Evolutionary conservation across 2,797 vertebrate genomes (phyloP), one percentile per base, ranked within the genome.

Genomic region (Smutsia gigantea): DNA sequence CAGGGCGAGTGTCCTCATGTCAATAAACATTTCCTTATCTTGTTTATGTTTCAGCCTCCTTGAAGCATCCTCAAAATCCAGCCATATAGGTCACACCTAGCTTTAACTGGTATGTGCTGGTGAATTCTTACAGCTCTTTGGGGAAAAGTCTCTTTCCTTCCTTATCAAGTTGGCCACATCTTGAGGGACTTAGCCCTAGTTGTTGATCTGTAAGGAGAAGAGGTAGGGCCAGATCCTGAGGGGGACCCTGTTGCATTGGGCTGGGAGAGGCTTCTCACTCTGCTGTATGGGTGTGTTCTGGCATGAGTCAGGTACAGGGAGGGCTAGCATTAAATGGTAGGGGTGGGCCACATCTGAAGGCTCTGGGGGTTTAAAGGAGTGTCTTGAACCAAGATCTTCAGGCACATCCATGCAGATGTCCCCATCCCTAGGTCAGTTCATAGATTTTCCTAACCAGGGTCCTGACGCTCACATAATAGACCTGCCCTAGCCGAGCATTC

Each of bases 221-320:
- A 86, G 18, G 51, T 61, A 1, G 39, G 19, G 12, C 53, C 27
- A 82, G 49, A 82, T 49, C 21, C 3, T 66, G 68, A 74, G 29
- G 9, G 49, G 23, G 2, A 2, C 25, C 13, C 63, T 14, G 1
- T 29, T 53, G n/a, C 46, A 9, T 0, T 64, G 29, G 13, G 4
- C 42, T 46, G 46, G n/a, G 9, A 49, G 25, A 51, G 53, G 3
- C 31, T 77, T 78, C 82, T 68, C 23, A 29, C 13, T 46, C 25
- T 13, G 3, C n/a, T 3, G 9, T 11, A 69, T 3, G 12, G 77
- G 1, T 39, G 42, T 49, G 3, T 57, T 39, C 64, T 59, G 25
- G 39, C 55, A 17, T 42, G 59, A 34, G 23, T 68, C 17, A 6
- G 39, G 12, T 49, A 37, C 4, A 39, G 21, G 46, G 27, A 42